Percentiles rank a stretch among this genome's conserved stretches.
These are phyloP conservation scores for Cebus imitator DNA, from an alignment of 2,113 vertebrate species.

Conservation along the genomic window DNA sequence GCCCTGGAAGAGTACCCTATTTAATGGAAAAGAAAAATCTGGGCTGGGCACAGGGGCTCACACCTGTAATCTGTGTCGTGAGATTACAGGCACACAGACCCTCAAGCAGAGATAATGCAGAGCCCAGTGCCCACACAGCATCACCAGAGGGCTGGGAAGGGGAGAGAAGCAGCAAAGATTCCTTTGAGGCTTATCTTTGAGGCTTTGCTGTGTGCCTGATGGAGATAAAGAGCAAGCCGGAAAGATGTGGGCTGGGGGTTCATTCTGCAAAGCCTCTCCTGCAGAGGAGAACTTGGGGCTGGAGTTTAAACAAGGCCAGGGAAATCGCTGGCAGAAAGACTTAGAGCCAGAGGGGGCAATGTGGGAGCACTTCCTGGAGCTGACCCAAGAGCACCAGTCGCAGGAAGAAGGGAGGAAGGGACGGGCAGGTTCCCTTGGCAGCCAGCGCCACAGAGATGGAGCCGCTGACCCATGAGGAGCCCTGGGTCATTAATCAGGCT, in stretches of 20 bases:
- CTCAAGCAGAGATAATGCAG: neutral
- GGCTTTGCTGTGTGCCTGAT: neutral
- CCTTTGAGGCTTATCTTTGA: neutral
- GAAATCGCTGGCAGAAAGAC: neutral
- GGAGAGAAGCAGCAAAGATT: neutral
- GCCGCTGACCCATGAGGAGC: neutral
- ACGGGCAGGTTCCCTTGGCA: neutral
- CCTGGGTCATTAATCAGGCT: constrained; percentile 36
- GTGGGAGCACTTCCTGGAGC: neutral
- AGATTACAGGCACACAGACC: neutral
- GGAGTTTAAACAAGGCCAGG: neutral
- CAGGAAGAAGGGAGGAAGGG: neutral
- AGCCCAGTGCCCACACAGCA: fast-evolving
- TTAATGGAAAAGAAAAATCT: neutral
- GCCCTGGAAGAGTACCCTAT: neutral
- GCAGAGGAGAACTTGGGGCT: neutral
- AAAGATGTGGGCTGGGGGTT: neutral
- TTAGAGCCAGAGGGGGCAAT: neutral
- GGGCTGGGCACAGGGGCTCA: no score
- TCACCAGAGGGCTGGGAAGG: neutral
- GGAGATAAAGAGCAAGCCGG: neutral
- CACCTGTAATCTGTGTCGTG: no score
- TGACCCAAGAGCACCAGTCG: neutral
- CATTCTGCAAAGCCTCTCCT: neutral
- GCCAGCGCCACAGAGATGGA: neutral